Base-by-base conservation (phyloP, 2,113 vertebrate genomes). In the Hemiscyllium ocellatum region DNA sequence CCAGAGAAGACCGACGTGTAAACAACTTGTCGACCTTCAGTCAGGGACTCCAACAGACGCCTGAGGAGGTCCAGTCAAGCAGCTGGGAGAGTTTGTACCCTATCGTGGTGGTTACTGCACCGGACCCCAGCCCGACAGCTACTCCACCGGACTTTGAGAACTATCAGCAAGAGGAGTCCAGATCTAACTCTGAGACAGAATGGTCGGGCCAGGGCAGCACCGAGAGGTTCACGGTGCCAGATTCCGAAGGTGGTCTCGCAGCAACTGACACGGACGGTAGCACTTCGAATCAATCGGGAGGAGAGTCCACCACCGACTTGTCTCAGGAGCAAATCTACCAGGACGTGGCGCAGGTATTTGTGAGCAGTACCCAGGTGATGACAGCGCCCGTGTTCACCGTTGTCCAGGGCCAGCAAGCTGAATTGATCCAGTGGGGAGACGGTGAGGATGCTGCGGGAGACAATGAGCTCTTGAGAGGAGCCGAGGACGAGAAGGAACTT, bases 201-300 rank as follows among this genome's bases (percentile, higher is more conserved):
- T 70, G 66, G 26, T 70, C 8, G 12, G 69, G 26, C 68, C 0
- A 26, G 29, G 5, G 22, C 42, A 29, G 4, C 37, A 2, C 24
- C 47, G 50, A n/a, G 42, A 47, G 12, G 20, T 15, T 47, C 13
- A 33, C 8, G 94, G 47, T 72, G 94, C 10, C 69, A 5, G 68
- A 47, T 13, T 17, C 94, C 47, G 24, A 52, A 24, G 15, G 10
- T 1, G 47, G 68, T 2, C 42, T 5, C 37, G 7, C 94, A 29
- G 26, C 17, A 42, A 72, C 42, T 95, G 94, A 95, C 42, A 0
- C 6, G 1, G 68, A 50, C 20, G 37, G 33, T 15, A 26, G 0
- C 68, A 2, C 3, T 66, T n/a, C 13, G 0, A 8, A 0, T 1
- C 12, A 33, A 1, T 26, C 12, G 3, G 10, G 0, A 3, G 47